Base-by-base conservation (phyloP, 2,113 vertebrate species). In the Lophotis ruficrista region DNA sequence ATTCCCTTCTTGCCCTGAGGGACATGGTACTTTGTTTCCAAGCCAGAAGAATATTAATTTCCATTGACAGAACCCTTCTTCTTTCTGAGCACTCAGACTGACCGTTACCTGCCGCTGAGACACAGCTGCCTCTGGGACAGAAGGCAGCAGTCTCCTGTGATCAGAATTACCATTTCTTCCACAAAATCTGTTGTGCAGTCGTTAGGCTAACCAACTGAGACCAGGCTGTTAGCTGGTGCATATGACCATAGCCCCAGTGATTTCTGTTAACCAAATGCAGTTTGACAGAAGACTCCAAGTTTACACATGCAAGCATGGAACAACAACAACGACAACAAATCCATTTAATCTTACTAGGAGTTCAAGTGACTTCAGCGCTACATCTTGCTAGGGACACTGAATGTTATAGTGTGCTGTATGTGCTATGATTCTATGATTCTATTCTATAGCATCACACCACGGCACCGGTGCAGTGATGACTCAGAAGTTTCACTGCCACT, bases 1-100 rank as follows among this genome's bases (percentile, higher is more conserved):
- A 78, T 84, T 91, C 69, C 79, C 47, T 80, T 95, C 35, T 84
- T 87, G 72, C 87, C 83, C 56, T 85, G 54, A 85, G 82, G 72
- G 80, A 64, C 41, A 53, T 5, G 53, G 8, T 85, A 33, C 37
- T 94, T 81, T 68, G 38, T 87, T 88, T 43, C 48, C 56, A 93
- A 58, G 43, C 12, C 66, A 77, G 83, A 72, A 80, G 22, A 83
- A 62, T 83, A 90, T 80, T 89, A 73, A 88, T 82, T 94, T 58
- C 43, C 51, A 58, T 69, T 95, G 89, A 70, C 27, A 61, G 60
- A 78, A 68, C 11, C 3, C 16, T 58, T 60, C 56, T 83, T 60
- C 37, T 69, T 90, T 86, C 54, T 86, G 76, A 84, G 60, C 65
- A 53, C 41, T 85, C 60, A 72, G 50, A 38, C 68, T 79, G 79